These are phyloP conservation scores for Pedicia rivosa DNA, from an alignment of 2,888 invertebrate genomes.

Conservation along the genomic window DNA sequence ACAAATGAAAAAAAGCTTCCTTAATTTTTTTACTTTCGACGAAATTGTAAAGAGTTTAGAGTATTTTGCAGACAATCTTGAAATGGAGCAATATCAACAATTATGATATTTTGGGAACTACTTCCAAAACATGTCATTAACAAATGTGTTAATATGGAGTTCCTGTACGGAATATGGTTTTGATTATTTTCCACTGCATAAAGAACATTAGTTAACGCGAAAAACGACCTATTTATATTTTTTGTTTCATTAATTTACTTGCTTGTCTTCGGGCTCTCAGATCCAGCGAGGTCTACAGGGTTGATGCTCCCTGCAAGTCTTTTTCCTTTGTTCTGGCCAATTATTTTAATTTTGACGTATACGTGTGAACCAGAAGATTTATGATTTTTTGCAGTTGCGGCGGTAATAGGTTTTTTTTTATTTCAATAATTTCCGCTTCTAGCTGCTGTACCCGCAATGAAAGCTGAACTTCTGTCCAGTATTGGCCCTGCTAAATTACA, in stretches of 20 bases:
- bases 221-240: slow-evolving; percentile 68
- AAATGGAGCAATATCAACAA: slow-evolving; percentile 77
- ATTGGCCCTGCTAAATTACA: too few relatives aligned
- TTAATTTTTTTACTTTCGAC: too few relatives aligned
- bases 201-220: slow-evolving; percentile 67
- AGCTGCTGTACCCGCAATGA: too few relatives aligned
- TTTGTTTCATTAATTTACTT: slow-evolving; percentile 66
- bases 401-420: slow-evolving; percentile 63
- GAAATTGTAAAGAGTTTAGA: slow-evolving; percentile 75
- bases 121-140: slow-evolving; percentile 80
- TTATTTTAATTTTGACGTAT: slow-evolving; percentile 50
- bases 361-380: slow-evolving; percentile 52
- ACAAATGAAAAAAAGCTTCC: too few relatives aligned
- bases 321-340: slow-evolving; percentile 44
- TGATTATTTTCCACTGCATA: slow-evolving; percentile 68
- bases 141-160: slow-evolving; percentile 77
- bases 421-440: too few relatives aligned
- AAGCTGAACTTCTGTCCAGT: too few relatives aligned
- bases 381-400: slow-evolving; percentile 60
- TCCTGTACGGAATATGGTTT: slow-evolving; percentile 73
- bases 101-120: slow-evolving; percentile 85
- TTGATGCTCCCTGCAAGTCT: slow-evolving; percentile 54
- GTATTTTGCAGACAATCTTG: slow-evolving; percentile 73
- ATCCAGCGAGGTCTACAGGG: slow-evolving; percentile 77
- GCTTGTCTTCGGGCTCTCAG: slow-evolving; percentile 58